Percentiles rank a stretch among this genome's conserved stretches.
Conservation (phyloP, 2,797 vertebrate genomes). For the Notolepis coatsorum region DNA sequence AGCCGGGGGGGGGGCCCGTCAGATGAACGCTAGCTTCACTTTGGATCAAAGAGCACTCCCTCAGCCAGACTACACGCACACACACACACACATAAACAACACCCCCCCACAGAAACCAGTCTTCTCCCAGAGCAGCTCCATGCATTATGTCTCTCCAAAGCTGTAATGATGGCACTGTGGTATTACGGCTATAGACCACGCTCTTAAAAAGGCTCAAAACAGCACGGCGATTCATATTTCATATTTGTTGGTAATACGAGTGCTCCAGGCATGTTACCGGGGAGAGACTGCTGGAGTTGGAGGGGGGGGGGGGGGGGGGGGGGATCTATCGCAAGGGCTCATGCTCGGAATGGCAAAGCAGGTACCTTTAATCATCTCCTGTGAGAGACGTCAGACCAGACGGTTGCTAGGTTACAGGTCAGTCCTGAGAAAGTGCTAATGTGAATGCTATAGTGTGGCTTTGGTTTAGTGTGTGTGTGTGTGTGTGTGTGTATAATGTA, state of each 20-base stretch:
- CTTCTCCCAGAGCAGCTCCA: conserved; percentile 5
- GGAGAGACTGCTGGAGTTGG: conserved; percentile 35
- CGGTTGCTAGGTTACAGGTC: conserved; percentile 86
- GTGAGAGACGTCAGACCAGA: conserved; percentile 56
- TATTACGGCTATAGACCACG: neutral
- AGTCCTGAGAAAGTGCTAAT: conserved; percentile 62
- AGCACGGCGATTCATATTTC: conserved; percentile 48
- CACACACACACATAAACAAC: too few species aligned
- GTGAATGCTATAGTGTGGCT: conserved; percentile 47
- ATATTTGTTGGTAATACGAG: conserved; percentile 51
- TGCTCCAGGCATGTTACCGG: conserved; percentile 36
- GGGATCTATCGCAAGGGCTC: conserved; percentile 59
- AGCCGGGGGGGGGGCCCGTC: neutral
- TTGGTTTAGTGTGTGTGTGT: too few species aligned
- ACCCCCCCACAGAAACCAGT: conserved; percentile 1
- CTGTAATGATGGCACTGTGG: conserved; percentile 35
- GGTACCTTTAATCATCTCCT: conserved; percentile 74
- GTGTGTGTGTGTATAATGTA: conserved; percentile 38
- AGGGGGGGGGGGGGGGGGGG: conserved; percentile 35
- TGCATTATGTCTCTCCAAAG: conserved; percentile 16
- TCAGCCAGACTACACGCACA: neutral
- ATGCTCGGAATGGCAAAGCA: conserved; percentile 72
- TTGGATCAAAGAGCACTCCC: conserved; percentile 17
- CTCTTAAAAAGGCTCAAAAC: conserved; percentile 38
- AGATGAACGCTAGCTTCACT: neutral